Conservation (phyloP, 2,113 vertebrate species). For the Falcunculus frontatus region DNA sequence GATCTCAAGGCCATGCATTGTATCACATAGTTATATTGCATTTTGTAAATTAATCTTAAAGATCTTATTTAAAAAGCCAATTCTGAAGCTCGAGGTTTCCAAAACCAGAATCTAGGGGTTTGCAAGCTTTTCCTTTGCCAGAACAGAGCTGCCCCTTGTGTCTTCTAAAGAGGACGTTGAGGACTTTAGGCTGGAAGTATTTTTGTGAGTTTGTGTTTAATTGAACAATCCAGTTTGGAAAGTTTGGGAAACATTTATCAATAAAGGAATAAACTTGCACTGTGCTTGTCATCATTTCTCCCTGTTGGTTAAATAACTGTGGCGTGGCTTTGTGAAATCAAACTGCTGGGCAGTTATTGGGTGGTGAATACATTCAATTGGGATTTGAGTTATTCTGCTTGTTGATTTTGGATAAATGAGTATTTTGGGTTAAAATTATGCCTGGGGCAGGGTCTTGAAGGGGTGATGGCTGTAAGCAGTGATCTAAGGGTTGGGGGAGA, state of each 20-base stretch:
- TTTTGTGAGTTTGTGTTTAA: conserved; percentile 74
- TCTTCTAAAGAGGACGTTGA: conserved; percentile 33
- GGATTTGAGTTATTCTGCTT: not conserved
- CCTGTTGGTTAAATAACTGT: not conserved
- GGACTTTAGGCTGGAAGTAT: conserved; percentile 44
- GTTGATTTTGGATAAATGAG: not conserved
- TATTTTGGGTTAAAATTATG: not conserved
- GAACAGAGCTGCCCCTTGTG: conserved; percentile 32
- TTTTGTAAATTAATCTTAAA: conserved; percentile 71
- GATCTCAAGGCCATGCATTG: conserved; percentile 43
- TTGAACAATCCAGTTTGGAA: conserved; percentile 65
- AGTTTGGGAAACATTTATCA: conserved; percentile 71
- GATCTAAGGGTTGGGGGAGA: not conserved
- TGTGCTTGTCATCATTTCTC: not conserved
- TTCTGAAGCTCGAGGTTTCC: conserved; percentile 61
- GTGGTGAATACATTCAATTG: no score
- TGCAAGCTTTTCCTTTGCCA: conserved; percentile 53
- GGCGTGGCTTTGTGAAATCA: not conserved
- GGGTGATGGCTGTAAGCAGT: rapidly evolving
- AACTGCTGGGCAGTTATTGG: not conserved
- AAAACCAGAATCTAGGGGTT: conserved; percentile 40
- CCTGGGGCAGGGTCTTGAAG: not conserved
- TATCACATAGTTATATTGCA: conserved; percentile 64
- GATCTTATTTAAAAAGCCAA: conserved; percentile 63
- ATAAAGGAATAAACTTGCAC: conserved; percentile 69